phyloP scores from a whole-genome alignment of 92 coral and sea anemone genomes.

The Porites lobata region DNA sequence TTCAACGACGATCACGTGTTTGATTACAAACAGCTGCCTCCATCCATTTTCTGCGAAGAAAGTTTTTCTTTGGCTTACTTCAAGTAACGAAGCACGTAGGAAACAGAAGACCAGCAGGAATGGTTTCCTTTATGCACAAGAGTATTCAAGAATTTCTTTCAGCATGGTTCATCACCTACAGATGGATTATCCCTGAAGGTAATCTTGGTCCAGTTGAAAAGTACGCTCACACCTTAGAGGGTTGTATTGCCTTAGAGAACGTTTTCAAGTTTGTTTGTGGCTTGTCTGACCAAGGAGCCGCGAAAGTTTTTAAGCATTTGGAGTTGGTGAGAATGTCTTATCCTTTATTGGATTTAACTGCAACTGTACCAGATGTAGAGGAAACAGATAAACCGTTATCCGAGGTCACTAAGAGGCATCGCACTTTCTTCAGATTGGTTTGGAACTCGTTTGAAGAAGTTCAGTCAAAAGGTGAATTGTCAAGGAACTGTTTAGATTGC shows the following conservation, averaged over 20 bases:
- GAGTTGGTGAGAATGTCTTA: too few species aligned
- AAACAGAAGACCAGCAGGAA: neutral
- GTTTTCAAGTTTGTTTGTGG: neutral
- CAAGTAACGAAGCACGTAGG: neutral
- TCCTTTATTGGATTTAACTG: too few species aligned
- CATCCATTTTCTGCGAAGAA: neutral
- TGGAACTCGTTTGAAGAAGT: too few species aligned
- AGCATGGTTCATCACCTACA: conserved; percentile 27
- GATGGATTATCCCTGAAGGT: neutral
- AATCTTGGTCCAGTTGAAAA: neutral
- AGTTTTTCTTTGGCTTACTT: conserved; percentile 1
- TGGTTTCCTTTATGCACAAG: conserved; percentile 39
- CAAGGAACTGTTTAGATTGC: too few species aligned
- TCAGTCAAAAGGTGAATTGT: too few species aligned
- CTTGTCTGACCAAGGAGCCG: neutral
- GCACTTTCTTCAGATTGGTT: too few species aligned
- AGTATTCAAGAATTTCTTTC: conserved; percentile 36
- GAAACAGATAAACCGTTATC: too few species aligned
- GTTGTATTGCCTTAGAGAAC: neutral
- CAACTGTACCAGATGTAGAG: too few species aligned
- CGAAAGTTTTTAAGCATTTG: neutral
- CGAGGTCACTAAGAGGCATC: too few species aligned
- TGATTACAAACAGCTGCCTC: conserved; percentile 22
- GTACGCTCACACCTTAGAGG: neutral
- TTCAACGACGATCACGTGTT: conserved; percentile 10